Percentiles rank a stretch among this genome's conserved stretches.
Evolutionary conservation across 23 tunicate species (phyloP).

Genomic region (Styela clava): DNA sequence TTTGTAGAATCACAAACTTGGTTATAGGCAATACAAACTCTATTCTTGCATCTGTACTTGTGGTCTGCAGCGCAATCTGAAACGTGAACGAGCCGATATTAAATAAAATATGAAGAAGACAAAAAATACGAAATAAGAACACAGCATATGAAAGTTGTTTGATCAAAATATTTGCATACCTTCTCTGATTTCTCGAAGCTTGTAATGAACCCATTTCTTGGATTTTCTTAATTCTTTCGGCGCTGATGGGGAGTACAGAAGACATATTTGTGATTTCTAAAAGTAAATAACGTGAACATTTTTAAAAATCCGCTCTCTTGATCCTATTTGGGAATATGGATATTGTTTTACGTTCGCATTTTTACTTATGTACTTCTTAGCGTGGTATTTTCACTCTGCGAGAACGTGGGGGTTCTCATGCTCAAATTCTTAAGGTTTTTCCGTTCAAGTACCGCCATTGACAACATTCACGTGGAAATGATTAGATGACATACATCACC

Average conservation of each 20-base stretch:
- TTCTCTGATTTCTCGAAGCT: constrained; percentile 4
- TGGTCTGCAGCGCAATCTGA: constrained; percentile 9
- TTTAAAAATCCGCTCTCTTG: too few species aligned
- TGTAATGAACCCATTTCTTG: constrained; percentile 41
- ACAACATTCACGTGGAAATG: too few species aligned
- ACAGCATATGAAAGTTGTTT: too few species aligned
- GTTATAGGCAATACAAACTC: constrained; percentile 30
- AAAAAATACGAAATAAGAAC: too few species aligned
- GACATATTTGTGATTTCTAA: constrained; percentile 12
- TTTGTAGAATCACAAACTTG: constrained; percentile 47
- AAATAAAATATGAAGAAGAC: not conserved
- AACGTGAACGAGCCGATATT: not conserved
- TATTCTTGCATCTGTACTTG: constrained; percentile 35
- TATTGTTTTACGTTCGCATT: too few species aligned
- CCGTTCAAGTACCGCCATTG: too few species aligned
- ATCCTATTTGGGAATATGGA: too few species aligned
- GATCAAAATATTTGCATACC: constrained; percentile 21
- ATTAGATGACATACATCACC: too few species aligned
- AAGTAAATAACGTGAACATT: not conserved
- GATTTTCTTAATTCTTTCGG: not conserved
- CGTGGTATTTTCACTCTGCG: too few species aligned
- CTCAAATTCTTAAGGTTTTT: too few species aligned
- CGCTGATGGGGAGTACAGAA: not conserved
- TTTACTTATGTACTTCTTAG: too few species aligned
- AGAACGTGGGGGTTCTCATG: too few species aligned